Evolutionary conservation across 1,140 invertebrate genomes (phyloP), one percentile per base, ranked within the genome.

Genomic region (Physella acuta): DNA sequence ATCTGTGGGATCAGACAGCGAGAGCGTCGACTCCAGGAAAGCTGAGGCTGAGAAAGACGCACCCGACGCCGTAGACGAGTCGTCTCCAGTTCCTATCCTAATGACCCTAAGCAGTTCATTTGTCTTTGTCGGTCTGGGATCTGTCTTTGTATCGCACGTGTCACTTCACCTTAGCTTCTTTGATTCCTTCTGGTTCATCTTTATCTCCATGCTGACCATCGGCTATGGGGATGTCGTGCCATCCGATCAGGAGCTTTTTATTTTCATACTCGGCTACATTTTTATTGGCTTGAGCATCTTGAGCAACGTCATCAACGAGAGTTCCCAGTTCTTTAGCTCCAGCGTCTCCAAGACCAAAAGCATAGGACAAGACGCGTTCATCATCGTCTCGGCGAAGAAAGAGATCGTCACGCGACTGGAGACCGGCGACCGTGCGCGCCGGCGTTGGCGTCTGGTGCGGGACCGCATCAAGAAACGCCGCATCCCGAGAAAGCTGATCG

Each of bases 181-280:
- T 20, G 95, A 98, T 77, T 92, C 93, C 33, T 92, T 93, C 70
- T 97, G 95, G 84, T 97, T 97, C 81, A 95, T 94, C 76, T 97
- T 95, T 86, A 94, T 94, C 28, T 94, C 88, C 2, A 78, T 90
- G 14, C 81, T 76, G 36, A 86, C 86, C 0, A 85, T 86, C 30
- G 84, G 88, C 88, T 94, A 97, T 76, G 95, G 94, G 53, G 95
- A 97, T 85, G 89, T 92, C 72, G 92, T 95, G 3, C 94, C 94
- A 4, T 86, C 89, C 85, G 90, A 95, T 87, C 93, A 93, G 16
- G 89, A 93, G 79, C 94, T 91, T 73, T 94, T 97, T 91, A 92
- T 75, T 1, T 68, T 76, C 44, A 93, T 94, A 20, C 95, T 95
- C 75, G 88, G 96, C 28, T 97, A 98, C 81, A 85, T 98, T 31